Evolutionary conservation across 2,888 invertebrate genomes (phyloP).

Genomic region (Dynastes tityus): DNA sequence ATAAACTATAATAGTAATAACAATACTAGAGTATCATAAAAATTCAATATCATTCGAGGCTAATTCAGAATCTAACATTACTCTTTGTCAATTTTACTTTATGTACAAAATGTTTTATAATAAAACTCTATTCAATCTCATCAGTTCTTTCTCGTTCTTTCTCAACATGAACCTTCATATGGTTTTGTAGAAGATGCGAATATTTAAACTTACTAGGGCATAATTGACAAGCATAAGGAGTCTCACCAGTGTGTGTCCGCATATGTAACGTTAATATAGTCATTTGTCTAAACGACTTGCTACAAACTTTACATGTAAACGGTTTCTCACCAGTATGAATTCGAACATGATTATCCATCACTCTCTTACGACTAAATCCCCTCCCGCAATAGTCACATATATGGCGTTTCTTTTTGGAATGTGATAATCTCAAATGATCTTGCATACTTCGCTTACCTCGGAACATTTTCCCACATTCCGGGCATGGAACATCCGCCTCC

Average conservation of each 20-base stretch:
- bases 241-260: conserved; percentile 27
- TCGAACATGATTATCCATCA: conserved; percentile 1
- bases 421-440: not conserved
- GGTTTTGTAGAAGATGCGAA: conserved; percentile 29
- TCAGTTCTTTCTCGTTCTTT: not conserved
- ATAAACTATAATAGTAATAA: too few relatives aligned
- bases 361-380: conserved; percentile 3
- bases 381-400: conserved; percentile 16
- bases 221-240: conserved; percentile 25
- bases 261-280: conserved; percentile 12
- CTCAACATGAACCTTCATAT: conserved; percentile 23
- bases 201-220: conserved; percentile 31
- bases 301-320: conserved; percentile 18
- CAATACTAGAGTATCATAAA: too few relatives aligned
- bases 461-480: conserved; percentile 12
- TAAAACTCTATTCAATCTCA: too few relatives aligned
- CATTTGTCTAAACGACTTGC: conserved; percentile 25
- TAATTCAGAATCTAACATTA: too few relatives aligned
- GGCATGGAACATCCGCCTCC: not conserved
- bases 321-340: conserved; percentile 37
- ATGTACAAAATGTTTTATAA: too few relatives aligned
- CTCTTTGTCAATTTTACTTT: too few relatives aligned
- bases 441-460: not conserved
- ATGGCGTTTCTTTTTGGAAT: conserved; percentile 4
- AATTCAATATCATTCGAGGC: too few relatives aligned